phyloP scores from a whole-genome alignment of 2,888 invertebrate species.

The Neria commutata region DNA sequence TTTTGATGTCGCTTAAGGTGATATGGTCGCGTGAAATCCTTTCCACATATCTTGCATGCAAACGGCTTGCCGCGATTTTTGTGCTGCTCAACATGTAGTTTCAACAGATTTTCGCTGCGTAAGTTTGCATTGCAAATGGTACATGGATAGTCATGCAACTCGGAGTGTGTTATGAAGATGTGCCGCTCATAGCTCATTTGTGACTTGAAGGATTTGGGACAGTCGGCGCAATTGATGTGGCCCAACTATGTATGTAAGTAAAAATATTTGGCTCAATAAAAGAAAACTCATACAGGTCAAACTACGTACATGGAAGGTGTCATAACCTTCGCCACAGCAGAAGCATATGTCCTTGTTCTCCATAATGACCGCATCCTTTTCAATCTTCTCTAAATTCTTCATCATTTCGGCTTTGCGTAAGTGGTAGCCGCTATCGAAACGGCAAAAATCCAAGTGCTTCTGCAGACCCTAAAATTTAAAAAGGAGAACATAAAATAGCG shows the following conservation, averaged over 20 bases:
- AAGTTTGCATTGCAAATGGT: constrained; percentile 72
- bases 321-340: constrained; percentile 60
- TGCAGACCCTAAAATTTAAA: constrained; percentile 43
- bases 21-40: constrained; percentile 76
- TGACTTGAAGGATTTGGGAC: constrained; percentile 76
- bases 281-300: not conserved
- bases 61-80: constrained; percentile 67
- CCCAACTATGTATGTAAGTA: constrained; percentile 46
- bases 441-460: constrained; percentile 56
- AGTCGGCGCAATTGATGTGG: constrained; percentile 65
- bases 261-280: not conserved
- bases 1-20: constrained; percentile 68
- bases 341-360: constrained; percentile 58
- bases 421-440: constrained; percentile 54
- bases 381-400: constrained; percentile 56
- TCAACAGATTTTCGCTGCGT: constrained; percentile 67
- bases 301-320: constrained; percentile 57
- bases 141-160: constrained; percentile 69
- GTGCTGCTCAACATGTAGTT: constrained; percentile 72
- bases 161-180: constrained; percentile 72
- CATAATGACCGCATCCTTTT: constrained; percentile 55
- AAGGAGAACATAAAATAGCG: not conserved
- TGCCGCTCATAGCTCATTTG: constrained; percentile 72
- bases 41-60: constrained; percentile 72
- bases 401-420: constrained; percentile 54